Conservation (phyloP, 2,113 vertebrate genomes). For the Tachysurus vachellii region DNA sequence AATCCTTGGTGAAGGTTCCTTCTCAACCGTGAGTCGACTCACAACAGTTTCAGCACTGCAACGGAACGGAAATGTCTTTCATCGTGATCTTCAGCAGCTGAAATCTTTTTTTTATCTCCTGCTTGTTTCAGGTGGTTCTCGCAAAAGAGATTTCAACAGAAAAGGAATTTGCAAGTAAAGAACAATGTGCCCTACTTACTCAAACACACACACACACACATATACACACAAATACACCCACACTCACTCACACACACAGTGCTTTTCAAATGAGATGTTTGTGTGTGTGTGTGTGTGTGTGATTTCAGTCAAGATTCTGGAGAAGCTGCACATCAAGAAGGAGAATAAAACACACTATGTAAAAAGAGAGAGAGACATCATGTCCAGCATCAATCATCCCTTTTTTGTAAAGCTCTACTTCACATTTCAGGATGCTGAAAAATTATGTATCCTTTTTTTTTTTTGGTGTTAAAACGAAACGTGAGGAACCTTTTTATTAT, state of each 20-base stretch:
- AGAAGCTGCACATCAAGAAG: constrained; percentile 97
- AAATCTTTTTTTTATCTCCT: not conserved
- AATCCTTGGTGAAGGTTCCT: constrained; percentile 97
- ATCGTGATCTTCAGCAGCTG: not conserved
- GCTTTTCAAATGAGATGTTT: not conserved
- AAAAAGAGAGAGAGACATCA: constrained; percentile 93
- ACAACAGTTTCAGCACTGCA: not conserved
- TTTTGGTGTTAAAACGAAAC: not conserved
- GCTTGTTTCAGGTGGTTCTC: constrained; percentile 84
- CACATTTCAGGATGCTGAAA: constrained; percentile 98
- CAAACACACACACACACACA: not conserved
- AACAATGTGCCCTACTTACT: constrained; percentile 8
- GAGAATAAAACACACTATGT: constrained; percentile 97
- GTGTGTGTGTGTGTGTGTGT: constrained; percentile 29
- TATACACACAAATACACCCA: too few relatives aligned
- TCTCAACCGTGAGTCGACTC: constrained; percentile 82
- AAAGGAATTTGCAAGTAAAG: constrained; percentile 98
- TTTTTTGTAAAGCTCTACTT: constrained; percentile 99
- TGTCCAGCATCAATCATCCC: constrained; percentile 95
- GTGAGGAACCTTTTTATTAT: not conserved
- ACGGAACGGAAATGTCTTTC: not conserved
- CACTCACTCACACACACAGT: not conserved
- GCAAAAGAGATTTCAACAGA: constrained; percentile 89
- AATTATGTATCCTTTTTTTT: constrained; percentile 92
- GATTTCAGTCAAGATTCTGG: constrained; percentile 93